Base-by-base conservation (phyloP, 2,113 vertebrate species). In the Proteles cristata region DNA sequence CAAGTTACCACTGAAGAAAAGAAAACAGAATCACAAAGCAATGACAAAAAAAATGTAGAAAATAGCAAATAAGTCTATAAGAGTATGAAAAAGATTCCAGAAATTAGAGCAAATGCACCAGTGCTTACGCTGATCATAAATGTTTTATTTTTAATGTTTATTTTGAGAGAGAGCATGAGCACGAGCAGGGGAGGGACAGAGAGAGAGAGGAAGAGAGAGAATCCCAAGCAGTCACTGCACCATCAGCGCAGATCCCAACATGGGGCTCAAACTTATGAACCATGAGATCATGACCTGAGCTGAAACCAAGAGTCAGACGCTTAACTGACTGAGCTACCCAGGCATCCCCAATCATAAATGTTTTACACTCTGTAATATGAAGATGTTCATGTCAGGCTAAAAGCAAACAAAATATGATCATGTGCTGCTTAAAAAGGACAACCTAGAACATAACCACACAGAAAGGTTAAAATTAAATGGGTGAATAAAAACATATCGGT, bases 1-100 rank as follows among this genome's bases (percentile, higher is more conserved):
- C 53, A 81, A 68, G 76, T 65, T 81, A 76, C 66, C n/a, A 76
- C n/a, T 35, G 43, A 95, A 74, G 48, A 80, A 88, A 82, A 82
- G 39, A 65, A 61, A 73, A 55, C 19, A 48, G 80, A 63, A 87
- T 33, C 4, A 74, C 14, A 48, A 4, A 39, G 35, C 21, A 63
- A 65, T 92, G 43, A 58, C 7, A 5, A 90, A 87, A n/a, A 65
- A 84, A 53, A 58, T 31, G 12, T 66, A 50, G 25, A 88, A 94
- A 96, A 94, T n/a, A 96, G 63, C 25, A 97, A 76, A 43, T 81
- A 90, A 65, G 23, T 4, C 88, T 73, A 48, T 79, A 87, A 74
- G 39, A 81, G 11, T 53, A 91, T 39, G 43, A 90, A 88, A 96
- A 83, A 87, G 39, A 82, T 82, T 39, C 45, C 53, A 85, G 71